These are phyloP conservation scores for Chalcosyrphus nemorum DNA, from an alignment of 2,888 invertebrate genomes.

Conservation along the genomic window DNA sequence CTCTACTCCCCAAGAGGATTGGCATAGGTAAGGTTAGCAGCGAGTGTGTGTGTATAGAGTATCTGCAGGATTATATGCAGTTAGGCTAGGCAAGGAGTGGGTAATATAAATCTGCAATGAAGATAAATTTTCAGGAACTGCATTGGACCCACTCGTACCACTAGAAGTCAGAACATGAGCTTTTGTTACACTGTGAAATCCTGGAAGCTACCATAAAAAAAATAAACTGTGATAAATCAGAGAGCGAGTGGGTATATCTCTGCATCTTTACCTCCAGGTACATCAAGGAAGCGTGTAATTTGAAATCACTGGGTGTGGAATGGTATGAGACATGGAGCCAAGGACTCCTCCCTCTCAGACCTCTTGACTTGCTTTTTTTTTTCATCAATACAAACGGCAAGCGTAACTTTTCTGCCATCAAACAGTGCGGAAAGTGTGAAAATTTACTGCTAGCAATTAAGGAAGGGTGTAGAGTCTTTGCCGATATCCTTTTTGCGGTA, in stretches of 20 bases:
- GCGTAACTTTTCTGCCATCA: background rate
- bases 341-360: too few relatives aligned
- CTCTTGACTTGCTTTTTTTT: background rate
- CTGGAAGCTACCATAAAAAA: background rate
- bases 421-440: slow-evolving; percentile 28
- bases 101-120: slow-evolving; percentile 62
- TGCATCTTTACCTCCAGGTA: slow-evolving; percentile 18
- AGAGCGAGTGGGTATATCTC: background rate
- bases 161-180: background rate
- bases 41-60: background rate
- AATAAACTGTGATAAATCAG: slow-evolving; percentile 37
- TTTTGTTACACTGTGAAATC: slow-evolving; percentile 26
- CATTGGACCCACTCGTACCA: background rate
- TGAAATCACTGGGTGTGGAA: slow-evolving; percentile 20
- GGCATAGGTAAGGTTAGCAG: slow-evolving; percentile 22
- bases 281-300: slow-evolving; percentile 19
- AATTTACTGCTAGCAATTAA: slow-evolving; percentile 38
- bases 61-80: slow-evolving; percentile 54
- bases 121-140: slow-evolving; percentile 40
- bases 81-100: slow-evolving; percentile 1
- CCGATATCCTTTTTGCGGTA: slow-evolving; percentile 22
- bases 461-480: background rate
- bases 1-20: slow-evolving; percentile 23
- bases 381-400: background rate
- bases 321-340: background rate